phyloP scores from a whole-genome alignment of 1,140 invertebrate genomes.

The Drosophila triauraria region DNA sequence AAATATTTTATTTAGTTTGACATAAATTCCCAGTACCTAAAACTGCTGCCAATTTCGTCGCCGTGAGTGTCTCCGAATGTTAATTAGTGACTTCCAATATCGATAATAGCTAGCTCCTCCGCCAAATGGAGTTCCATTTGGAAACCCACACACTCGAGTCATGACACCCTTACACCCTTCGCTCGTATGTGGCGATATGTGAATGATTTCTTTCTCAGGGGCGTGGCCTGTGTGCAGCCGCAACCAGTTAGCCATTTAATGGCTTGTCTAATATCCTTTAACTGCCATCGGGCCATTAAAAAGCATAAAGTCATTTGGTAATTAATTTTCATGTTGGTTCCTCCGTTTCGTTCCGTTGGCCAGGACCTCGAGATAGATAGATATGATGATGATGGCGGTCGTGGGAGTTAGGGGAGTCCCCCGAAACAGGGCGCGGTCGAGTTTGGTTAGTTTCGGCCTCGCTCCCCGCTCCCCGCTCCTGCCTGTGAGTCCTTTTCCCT shows the following conservation, averaged over 20 bases:
- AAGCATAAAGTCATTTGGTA: constrained; percentile 84
- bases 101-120: neutral
- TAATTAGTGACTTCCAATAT: constrained; percentile 28
- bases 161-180: neutral
- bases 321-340: constrained; percentile 78
- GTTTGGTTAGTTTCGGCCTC: constrained; percentile 7
- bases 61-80: neutral
- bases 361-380: constrained; percentile 6
- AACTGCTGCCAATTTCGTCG: neutral
- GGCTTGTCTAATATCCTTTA: constrained; percentile 83
- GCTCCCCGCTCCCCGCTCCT: neutral
- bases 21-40: neutral
- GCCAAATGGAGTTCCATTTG: neutral
- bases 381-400: neutral
- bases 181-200: neutral
- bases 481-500: neutral
- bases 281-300: constrained; percentile 79
- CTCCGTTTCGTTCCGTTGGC: neutral
- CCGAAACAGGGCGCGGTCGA: constrained; percentile 26
- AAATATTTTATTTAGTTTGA: neutral
- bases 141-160: neutral
- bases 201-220: constrained; percentile 5
- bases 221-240: constrained; percentile 35
- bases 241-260: constrained; percentile 62
- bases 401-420: neutral